Base-by-base conservation (phyloP, 2,888 invertebrate genomes). In the Archaeoteleia sp. region DNA sequence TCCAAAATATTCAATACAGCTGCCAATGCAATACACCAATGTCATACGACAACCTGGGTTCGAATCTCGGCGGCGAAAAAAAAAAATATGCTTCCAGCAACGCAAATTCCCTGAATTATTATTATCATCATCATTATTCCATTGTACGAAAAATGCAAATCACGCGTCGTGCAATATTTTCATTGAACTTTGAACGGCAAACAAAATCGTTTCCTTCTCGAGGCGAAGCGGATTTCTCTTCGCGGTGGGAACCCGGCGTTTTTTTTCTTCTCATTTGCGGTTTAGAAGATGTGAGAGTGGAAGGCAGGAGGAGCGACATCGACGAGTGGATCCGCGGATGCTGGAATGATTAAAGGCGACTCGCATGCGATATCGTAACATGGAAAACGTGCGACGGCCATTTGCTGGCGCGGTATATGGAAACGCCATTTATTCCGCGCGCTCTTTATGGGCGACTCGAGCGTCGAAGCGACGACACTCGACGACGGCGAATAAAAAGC, bases 371-470 rank as follows among this genome's bases (percentile, higher is more conserved):
- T 43, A 54, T 54, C 40, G 46, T 39, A 40, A 48, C 48, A 48
- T 23, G 58, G 48, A 42, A 34, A 58, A 42, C 58, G 42, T 51
- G 43, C 43, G 25, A 20, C 49, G 35, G 13, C 43, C 35, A 29
- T 48, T 58, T n/a, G 15, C 27, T 17, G 42, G 10, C 9, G 32
- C 43, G 29, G 23, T 40, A 5, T 6, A 27, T 55, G 39, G 46
- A 17, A 57, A 20, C 35, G 45, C 1, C 39, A 57, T 57, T 58
- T 40, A 48, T 48, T 23, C 23, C 4, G 40, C 23, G 30, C 9
- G 13, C 29, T 45, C 30, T 58, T 58, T 58, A 40, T 32, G 37
- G 43, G 45, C 37, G 1, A 13, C 25, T 20, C 54, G 43, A 32
- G 5, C 40, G 25, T 7, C 40, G 17, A 1, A 9, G 25, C 25